A percentile compares a stretch with the other conserved stretches of the same genome.
These are phyloP conservation scores for Pelobates cultripes DNA, from an alignment of 2,797 vertebrate species.

Conservation along the genomic window DNA sequence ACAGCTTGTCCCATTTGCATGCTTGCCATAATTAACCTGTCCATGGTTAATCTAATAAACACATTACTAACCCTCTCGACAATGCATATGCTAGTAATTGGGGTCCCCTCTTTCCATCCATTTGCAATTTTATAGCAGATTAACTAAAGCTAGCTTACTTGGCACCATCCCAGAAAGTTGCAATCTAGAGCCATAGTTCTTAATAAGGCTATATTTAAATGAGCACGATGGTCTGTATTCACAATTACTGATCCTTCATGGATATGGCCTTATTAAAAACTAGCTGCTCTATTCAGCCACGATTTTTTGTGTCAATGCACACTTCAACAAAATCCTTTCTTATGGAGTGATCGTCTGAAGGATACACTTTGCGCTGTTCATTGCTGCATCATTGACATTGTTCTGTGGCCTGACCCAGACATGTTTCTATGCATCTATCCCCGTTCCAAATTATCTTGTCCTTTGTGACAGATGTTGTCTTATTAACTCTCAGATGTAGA, in stretches of 20 bases:
- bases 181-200: too few species aligned
- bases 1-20: neutral
- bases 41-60: too few species aligned
- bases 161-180: too few species aligned
- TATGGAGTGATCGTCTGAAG: neutral
- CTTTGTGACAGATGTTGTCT: slow-evolving; percentile 19
- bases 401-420: neutral
- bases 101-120: too few species aligned
- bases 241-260: too few species aligned
- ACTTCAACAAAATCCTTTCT: slow-evolving; percentile 1
- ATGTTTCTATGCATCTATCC: neutral
- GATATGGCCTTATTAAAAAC: neutral
- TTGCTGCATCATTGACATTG: slow-evolving; percentile 14
- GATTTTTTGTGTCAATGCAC: neutral
- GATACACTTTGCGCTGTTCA: neutral
- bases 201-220: too few species aligned
- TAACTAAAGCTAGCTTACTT: too few species aligned
- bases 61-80: too few species aligned
- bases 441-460: slow-evolving; percentile 11
- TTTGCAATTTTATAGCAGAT: too few species aligned
- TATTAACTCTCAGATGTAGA: slow-evolving; percentile 14
- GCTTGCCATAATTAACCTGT: too few species aligned
- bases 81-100: too few species aligned
- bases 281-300: neutral
- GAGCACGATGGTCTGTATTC: too few species aligned